Base-by-base conservation (phyloP, 2,888 invertebrate genomes). In the Ganaspis brasiliensis region DNA sequence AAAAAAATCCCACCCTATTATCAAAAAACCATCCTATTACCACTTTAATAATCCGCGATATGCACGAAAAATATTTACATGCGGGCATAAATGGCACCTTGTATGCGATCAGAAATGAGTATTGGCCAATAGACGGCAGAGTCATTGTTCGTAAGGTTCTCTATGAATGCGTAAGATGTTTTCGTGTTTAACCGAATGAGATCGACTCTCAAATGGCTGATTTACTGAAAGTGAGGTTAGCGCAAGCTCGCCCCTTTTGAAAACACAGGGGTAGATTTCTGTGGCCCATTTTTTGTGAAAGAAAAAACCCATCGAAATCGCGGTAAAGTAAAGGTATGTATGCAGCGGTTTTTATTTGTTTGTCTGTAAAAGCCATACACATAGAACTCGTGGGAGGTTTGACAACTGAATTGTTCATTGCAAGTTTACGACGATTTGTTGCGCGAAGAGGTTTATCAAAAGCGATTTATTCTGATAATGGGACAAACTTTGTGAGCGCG, bases 401-500 rank as follows among this genome's bases (percentile, higher is more conserved):
- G 2, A 81, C 85, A 0, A 84, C 88, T 0, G 85, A 86, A 35
- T 79, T 82, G 0, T 89, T 90, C 73, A 35, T 90, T 2, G 83
- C 83, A 4, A 81, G 87, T 2, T 71, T 89, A 6, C 72, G 79
- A 26, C 79, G 88, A 14, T 89, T 90, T 49, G 83, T 87, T 10
- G 77, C 88, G 5, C 71, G 88, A 67, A 76, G 89, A n/a, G 89
- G 89, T 1, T 57, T 75, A 26, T 79, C 79, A 3, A 26, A 19
- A 3, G 61, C 82, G 0, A 82, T 90, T 0, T 84, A 80, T 57
- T 86, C 85, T 8, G 88, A 89, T 56, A 86, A 86, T 56, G 88
- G 87, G 0, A 84, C 84, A 0, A 89, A 87, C 72, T 89, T 89
- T 72, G 78, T 85, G 1, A 88, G 89, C 6, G 87, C 88, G 6